Evolutionary conservation across 2,113 vertebrate genomes (phyloP).

Genomic region (Trogon melanurus): DNA sequence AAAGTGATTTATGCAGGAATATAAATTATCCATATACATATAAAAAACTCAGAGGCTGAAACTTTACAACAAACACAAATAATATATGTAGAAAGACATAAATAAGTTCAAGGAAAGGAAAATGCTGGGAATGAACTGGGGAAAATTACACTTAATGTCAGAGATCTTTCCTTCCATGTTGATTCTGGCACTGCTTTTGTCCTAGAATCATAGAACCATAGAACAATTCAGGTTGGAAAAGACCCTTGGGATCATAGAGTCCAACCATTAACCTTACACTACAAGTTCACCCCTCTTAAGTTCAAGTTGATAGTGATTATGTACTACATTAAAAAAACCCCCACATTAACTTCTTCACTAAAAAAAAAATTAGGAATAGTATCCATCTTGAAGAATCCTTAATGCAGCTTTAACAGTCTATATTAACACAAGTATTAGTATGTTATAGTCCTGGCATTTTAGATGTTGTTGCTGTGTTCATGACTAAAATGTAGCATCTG

Average conservation of each 20-base stretch:
- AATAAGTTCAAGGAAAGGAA: background rate
- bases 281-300: background rate
- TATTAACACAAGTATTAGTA: background rate
- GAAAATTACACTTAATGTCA: constrained; percentile 8
- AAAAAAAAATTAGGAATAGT: background rate
- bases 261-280: too few species aligned
- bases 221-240: too few species aligned
- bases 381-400: background rate
- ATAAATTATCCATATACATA: background rate
- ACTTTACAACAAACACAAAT: background rate
- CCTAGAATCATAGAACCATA: too few species aligned
- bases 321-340: background rate
- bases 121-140: background rate
- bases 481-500: background rate
- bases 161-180: background rate
- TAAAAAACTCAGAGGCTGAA: background rate
- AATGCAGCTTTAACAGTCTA: background rate
- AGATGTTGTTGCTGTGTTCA: background rate
- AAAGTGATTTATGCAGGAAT: background rate
- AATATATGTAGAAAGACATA: background rate
- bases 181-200: background rate
- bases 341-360: background rate
- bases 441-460: background rate
- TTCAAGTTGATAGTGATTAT: background rate
- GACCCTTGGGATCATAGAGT: too few species aligned